A percentile compares a stretch with the other conserved stretches of the same genome.
These are phyloP conservation scores for Cavia porcellus DNA, from an alignment of 2,113 vertebrate genomes.

Conservation along the genomic window DNA sequence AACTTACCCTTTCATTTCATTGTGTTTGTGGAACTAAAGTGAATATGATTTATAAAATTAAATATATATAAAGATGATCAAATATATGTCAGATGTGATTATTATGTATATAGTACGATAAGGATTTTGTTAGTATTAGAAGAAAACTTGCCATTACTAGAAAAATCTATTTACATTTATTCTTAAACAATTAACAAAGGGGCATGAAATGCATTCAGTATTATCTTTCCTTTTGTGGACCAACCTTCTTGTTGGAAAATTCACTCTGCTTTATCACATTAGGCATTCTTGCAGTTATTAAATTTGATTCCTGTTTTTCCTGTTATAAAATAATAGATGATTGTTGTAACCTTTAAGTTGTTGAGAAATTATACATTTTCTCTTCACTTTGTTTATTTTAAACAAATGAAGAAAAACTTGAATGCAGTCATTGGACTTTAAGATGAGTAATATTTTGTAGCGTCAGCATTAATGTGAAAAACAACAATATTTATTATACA, in stretches of 20 bases:
- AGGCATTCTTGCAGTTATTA: background rate
- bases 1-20: constrained; percentile 33
- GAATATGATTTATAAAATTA: constrained; percentile 46
- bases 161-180: constrained; percentile 6
- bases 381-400: constrained; percentile 7
- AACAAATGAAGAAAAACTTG: background rate
- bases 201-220: background rate
- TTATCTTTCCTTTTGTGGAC: background rate
- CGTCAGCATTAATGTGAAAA: background rate
- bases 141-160: background rate
- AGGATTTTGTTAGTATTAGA: background rate
- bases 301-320: background rate
- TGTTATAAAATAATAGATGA: background rate
- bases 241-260: background rate
- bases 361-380: background rate
- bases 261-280: background rate
- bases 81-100: background rate
- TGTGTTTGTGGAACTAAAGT: constrained; percentile 40
- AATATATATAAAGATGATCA: constrained; percentile 48
- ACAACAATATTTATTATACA: background rate
- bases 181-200: background rate
- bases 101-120: constrained; percentile 2
- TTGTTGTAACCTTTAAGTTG: background rate
- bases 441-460: constrained; percentile 14
- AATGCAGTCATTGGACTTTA: constrained; percentile 13